These are phyloP conservation scores for Deroptyus accipitrinus DNA, from an alignment of 2,113 vertebrate genomes.

Conservation along the genomic window DNA sequence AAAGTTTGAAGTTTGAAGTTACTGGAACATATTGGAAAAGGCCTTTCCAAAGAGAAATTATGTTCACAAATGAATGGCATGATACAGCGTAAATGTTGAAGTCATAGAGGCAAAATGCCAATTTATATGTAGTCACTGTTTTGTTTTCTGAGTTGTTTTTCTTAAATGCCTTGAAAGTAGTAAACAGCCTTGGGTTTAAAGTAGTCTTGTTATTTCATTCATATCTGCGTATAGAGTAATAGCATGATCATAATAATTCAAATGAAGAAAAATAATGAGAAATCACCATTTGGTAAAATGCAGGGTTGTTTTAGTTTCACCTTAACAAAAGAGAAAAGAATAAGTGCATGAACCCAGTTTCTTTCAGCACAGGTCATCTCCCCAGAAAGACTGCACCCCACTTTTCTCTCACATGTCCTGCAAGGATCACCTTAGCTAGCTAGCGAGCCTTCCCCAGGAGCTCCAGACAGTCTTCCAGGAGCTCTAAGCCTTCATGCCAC, in stretches of 20 bases:
- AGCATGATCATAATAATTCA: neutral
- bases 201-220: neutral
- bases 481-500: neutral
- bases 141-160: neutral
- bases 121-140: neutral
- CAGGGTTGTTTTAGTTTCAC: neutral
- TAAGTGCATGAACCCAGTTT: neutral
- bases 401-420: neutral
- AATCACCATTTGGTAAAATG: neutral
- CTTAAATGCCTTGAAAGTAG: neutral
- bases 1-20: neutral
- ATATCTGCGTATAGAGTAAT: neutral
- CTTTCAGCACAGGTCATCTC: neutral
- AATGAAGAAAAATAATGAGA: neutral
- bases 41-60: neutral
- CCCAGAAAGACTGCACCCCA: neutral
- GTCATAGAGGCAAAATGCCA: neutral
- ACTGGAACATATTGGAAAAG: neutral
- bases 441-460: fast-evolving
- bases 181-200: neutral
- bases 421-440: neutral
- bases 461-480: neutral
- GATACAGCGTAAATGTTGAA: neutral
- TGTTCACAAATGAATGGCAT: neutral
- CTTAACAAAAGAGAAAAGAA: neutral